A percentile compares a stretch with the other conserved stretches of the same genome.
Conservation (phyloP, 2,113 vertebrate genomes). For the Melanostigma gelatinosum region DNA sequence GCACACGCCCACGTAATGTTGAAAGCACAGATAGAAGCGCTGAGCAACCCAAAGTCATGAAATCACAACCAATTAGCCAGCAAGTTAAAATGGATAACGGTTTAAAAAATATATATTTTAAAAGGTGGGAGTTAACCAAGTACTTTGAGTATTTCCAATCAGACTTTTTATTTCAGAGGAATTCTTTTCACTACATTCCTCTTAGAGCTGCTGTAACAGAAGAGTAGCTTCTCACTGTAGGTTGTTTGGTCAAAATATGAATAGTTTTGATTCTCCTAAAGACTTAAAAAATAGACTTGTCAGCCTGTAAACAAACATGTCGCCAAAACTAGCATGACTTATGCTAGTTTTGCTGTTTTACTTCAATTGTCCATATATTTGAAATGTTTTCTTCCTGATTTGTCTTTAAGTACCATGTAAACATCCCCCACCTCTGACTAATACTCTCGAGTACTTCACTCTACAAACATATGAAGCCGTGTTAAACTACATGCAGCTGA, state of each 20-base stretch:
- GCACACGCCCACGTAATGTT: conserved; percentile 13
- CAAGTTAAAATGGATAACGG: conserved; percentile 33
- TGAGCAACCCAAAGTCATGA: conserved; percentile 14
- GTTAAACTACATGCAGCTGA: conserved; percentile 46
- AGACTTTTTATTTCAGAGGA: not conserved
- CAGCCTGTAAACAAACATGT: not conserved
- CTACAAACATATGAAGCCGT: not conserved
- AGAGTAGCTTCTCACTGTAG: not conserved
- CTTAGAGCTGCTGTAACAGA: not conserved
- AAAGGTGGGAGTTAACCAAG: not conserved
- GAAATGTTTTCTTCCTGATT: not conserved
- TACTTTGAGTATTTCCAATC: not conserved
- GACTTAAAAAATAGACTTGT: not conserved
- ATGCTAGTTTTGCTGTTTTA: not conserved
- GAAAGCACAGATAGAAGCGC: conserved; percentile 21
- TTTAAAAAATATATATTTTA: not conserved
- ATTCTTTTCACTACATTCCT: not conserved
- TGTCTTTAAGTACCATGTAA: not conserved
- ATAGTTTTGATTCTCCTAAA: not conserved
- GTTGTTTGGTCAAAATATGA: not conserved
- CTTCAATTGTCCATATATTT: not conserved
- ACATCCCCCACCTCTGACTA: not conserved
- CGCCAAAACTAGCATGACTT: not conserved
- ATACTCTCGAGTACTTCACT: not conserved
- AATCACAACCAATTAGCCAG: conserved; percentile 36